Base-by-base conservation (phyloP, 2,797 vertebrate species). In the Muscicapa striata region DNA sequence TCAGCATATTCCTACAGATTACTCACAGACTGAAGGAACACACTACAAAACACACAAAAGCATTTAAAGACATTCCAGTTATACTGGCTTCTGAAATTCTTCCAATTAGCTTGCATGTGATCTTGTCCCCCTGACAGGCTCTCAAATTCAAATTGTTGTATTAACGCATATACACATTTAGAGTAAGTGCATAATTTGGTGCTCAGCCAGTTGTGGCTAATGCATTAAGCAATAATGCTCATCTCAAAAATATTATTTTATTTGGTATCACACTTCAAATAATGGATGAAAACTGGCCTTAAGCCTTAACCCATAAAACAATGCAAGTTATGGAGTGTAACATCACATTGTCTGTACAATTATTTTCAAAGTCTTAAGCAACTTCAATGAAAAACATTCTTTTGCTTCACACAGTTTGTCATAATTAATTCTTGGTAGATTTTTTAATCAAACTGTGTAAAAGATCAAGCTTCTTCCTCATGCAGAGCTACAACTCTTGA, bases 381-480 rank as follows among this genome's bases (percentile, higher is more conserved):
- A 66, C 36, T 90, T 68, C 59, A 75, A 6, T 84, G 51, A 89
- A 89, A 86, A 74, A 1, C 36, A 69, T 19, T 57, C 5, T 69
- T 74, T 72, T 72, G 20, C 40, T 78, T 78, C 54, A 54, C n/a
- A 64, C 26, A 75, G 48, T 59, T 80, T 24, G 23, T 27, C 49
- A 20, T 59, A 77, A 85, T 63, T 89, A 84, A 89, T 59, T 68
- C 46, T 64, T 52, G 12, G 18, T 8, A 78, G 23, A 68, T 72
- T 72, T 95, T 94, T 89, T 26, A 81, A 82, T 74, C 26, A 43
- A 84, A 82, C 24, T 52, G 8, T 57, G 32, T 46, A 81, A 87
- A 94, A 84, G 63, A 94, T 59, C n/a, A 84, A 90, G 61, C 19
- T 87, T 57, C n/a, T 79, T 90, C 30, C 32, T 49, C 58, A 77